Base-by-base conservation (phyloP, 2,888 invertebrate genomes). In the Synanthedon myopaeformis region DNA sequence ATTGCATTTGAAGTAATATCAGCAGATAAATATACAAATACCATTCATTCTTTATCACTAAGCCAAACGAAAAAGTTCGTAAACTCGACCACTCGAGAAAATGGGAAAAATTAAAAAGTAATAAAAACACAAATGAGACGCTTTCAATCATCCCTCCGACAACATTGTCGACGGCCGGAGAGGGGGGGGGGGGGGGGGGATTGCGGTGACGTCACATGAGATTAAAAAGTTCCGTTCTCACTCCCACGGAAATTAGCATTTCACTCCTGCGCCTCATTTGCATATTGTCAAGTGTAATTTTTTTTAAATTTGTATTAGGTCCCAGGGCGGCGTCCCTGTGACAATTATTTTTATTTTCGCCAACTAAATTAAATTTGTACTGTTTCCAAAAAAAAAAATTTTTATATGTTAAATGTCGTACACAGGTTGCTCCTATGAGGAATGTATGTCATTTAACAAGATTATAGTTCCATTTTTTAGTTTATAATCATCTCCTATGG, bases 191-290 rank as follows among this genome's bases (percentile, higher is more conserved):
- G 57, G 56, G 3, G 35, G 35, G 58, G 65, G 35, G 10, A 5
- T 8, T 8, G 64, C 61, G 57, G 65, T 67, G 73, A 77, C 79
- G 86, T 85, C 86, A 87, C 84, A 86, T 82, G 84, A 87, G 86
- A 87, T 87, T 87, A 87, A 87, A 87, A 87, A 87, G 83, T 87
- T 87, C 77, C 78, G 74, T 79, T 75, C 65, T 69, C 76, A 72
- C 82, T 86, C 86, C 79, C 86, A 85, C 86, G 86, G 74, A 84
- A 85, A 86, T 87, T 86, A 84, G 82, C 86, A 86, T 87, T 85
- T 83, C 69, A 67, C 72, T 77, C 70, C 71, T 72, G 72, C 64
- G 69, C 63, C 65, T 72, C 71, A 84, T 86, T 86, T 83, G 76
- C 85, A 86, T 85, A 71, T 68, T 65, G 74, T 61, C 70, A 70